Evolutionary conservation across 2,113 vertebrate species (phyloP).

Genomic region (Lepus europaeus): DNA sequence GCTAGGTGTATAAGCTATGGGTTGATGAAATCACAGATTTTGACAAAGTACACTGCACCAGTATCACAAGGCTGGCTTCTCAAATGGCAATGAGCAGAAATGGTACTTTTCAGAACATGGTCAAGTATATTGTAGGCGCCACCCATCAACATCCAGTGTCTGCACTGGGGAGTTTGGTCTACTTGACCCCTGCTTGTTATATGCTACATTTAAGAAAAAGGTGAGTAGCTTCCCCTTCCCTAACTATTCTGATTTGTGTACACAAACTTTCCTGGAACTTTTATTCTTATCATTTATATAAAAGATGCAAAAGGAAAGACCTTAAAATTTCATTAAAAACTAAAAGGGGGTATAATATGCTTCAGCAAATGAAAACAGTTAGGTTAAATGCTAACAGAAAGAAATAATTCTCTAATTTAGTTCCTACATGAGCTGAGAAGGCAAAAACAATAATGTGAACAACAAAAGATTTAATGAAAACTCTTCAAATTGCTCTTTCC

Average conservation of each 20-base stretch:
- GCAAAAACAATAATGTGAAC: not conserved
- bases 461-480: slow-evolving; percentile 43
- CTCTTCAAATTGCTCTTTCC: slow-evolving; percentile 1
- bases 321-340: not conserved
- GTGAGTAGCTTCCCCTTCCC: not conserved
- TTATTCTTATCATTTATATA: not conserved
- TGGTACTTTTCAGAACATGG: not conserved
- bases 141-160: not conserved
- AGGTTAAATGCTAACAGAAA: not conserved
- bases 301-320: not conserved
- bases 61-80: not conserved
- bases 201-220: not conserved
- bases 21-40: slow-evolving; percentile 1
- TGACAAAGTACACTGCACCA: not conserved
- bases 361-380: slow-evolving; percentile 16
- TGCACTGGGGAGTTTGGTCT: not conserved
- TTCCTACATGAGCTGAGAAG: not conserved
- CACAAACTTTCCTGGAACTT: not conserved
- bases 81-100: not conserved
- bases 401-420: not conserved
- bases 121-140: not conserved
- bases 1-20: not conserved
- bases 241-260: not conserved
- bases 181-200: not conserved
- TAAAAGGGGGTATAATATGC: not conserved